Evolutionary conservation across 2,797 vertebrate species (phyloP), one percentile per base, ranked within the genome.

Genomic region (Bovichtus diacanthus): DNA sequence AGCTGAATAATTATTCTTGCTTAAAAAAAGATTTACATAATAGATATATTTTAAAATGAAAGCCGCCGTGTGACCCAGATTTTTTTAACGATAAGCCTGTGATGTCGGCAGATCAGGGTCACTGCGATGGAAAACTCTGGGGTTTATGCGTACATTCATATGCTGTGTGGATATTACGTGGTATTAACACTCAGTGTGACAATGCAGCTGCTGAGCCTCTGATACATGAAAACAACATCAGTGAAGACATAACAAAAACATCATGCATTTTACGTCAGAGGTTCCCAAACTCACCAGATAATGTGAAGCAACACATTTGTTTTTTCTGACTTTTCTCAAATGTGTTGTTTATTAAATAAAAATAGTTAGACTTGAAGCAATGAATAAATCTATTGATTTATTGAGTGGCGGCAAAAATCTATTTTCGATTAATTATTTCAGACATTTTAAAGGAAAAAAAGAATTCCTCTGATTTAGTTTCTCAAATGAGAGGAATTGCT

Each of bases 31-130:
- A 75, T 84, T 73, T 46, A n/a, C 0, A 60, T 15, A 16, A 47
- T 16, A 1, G 16, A 11, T 23, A 3, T 36, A 47, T 73, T 67
- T 29, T 31, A 46, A 77, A 60, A 70, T 21, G 1, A 29, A 41
- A 43, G 41, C 3, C 9, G 18, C 0, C 18, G n/a, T 41, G 25
- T 85, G 84, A 88, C 84, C 87, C 86, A 89, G 12, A 83, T 88
- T 34, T 9, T 21, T 46, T 27, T 16, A 59, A 7, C 49, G 46
- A 54, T 84, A 74, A 75, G 55, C 76, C 46, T 9, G 19, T 9
- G 21, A 46, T 31, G 13, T 15, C 16, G 66, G 43, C 67, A 75
- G 77, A 89, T 88, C 66, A 36, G 72, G 82, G 79, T 87, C 81
- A 71, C 10, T 9, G 12, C 65, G 71, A 51, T n/a, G n/a, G 64